Base-by-base conservation (phyloP, 2,113 vertebrate species). In the Mirounga angustirostris region DNA sequence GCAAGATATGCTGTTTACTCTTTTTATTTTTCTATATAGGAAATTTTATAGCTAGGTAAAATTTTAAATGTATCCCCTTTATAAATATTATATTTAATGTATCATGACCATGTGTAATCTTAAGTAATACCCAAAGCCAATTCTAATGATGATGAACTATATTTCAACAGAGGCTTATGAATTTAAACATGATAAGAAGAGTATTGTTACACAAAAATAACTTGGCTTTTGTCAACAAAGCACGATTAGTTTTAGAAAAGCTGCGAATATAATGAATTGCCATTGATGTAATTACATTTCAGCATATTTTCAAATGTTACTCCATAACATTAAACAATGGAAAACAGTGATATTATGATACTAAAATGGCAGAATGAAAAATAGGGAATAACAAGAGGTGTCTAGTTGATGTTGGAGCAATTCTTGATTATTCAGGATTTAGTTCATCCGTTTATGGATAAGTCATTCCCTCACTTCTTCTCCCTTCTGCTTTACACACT, bases 401-500 rank as follows among this genome's bases (percentile, higher is more conserved):
- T 54, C 40, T 58, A 92, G 11, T 18, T 94, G 26, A 76, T 86
- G 22, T 50, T 59, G 18, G 9, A 81, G 9, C 14, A 92, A 46
- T 24, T 88, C 71, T 90, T 94, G 50, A 74, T 97, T 95, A 91
- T 91, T 61, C 50, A 85, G 59, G 43, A 71, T 63, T 52, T 33
- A 71, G 67, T 28, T 67, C 4, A 94, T 19, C 12, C 15, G 69
- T 50, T 26, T 80, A 63, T 18, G 15, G 30, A 67, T 59, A 24
- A 81, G 13, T 80, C 10, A 22, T 50, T 69, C 1, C 14, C 22
- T 84, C 67, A 28, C 15, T 89, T 89, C 81, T 95, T 96, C 63
- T 92, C 63, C 52, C 5, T 95, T 96, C 94, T 95, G 63, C 80
- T 88, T 95, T 94, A 84, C 22, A 95, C 0, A 78, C 0, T 0